Evolutionary conservation across 2,888 invertebrate species (phyloP), one percentile per base, ranked within the genome.

Genomic region (Xanthia icteritia): DNA sequence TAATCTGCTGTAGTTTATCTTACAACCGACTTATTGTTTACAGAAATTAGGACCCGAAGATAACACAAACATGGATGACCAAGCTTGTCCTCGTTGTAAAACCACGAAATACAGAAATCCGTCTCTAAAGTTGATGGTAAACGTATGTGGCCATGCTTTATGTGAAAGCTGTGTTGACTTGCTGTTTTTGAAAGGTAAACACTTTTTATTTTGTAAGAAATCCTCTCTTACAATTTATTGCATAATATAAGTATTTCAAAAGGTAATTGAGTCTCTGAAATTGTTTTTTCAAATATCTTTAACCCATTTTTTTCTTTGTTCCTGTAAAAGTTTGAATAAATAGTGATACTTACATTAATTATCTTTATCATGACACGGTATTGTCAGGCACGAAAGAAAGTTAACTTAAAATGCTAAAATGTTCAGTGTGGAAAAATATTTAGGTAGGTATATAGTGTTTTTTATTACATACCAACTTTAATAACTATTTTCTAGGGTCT

Each of bases 101-200:
- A 99, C 99, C 60, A 99, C 98, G 68, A 99, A 99, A 96, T 99
- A 99, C 93, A 97, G 99, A 94, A 99, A 99, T 96, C 99, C 99
- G 56, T 98, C 99, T 0, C 95, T 99, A 75, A 99, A 99, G 93
- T 97, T 99, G 97, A 98, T 99, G 99, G 99, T 99, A 82, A 99
- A 99, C 94, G 98, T 99, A 76, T 99, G 99, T 95, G 99, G 99
- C 51, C 99, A 99, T 97, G 98, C 99, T 60, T 96, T 99, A 89
- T 99, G 99, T 96, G 99, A 99, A 95, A 99, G 98, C 93, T 99
- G 99, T 96, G 99, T 99, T 56, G 99, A 99, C 93, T 97, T 99
- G 82, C 96, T 99, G 51, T 99, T 99, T 96, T 97, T 99, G 31
- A 99, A 99, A 97, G 99, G 98, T 98, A 95, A 89, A 48, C 27